Percentiles rank a stretch among this genome's conserved stretches.
Conservation (phyloP, 1,140 invertebrate species). For the Drosophila biarmipes region DNA sequence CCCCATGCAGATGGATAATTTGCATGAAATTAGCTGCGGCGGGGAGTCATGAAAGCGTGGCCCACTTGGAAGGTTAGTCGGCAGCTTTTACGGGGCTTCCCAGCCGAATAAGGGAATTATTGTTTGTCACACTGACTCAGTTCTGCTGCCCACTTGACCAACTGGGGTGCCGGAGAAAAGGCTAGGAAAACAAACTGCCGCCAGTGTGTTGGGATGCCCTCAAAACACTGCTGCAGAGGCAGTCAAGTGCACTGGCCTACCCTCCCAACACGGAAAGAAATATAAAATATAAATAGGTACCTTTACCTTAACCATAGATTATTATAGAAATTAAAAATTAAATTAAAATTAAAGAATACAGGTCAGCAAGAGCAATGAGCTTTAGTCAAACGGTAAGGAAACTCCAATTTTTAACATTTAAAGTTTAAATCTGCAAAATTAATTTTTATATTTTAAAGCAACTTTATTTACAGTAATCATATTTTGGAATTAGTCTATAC, state of each 20-base stretch:
- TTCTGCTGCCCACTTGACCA: conserved; percentile 74
- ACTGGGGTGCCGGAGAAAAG: conserved; percentile 36
- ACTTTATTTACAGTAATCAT: too few relatives aligned
- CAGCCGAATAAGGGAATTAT: conserved; percentile 60
- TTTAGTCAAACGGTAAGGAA: too few relatives aligned
- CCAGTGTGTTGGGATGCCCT: conserved; percentile 52
- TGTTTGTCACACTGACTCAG: conserved; percentile 82
- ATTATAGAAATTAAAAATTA: too few relatives aligned
- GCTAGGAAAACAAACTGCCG: not conserved
- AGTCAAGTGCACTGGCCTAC: conserved; percentile 27
- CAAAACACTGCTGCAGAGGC: conserved; percentile 43
- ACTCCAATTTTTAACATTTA: too few relatives aligned
- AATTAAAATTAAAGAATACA: too few relatives aligned
- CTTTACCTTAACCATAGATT: too few relatives aligned
- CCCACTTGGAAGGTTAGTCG: conserved; percentile 40
- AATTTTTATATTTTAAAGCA: too few relatives aligned
- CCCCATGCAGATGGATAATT: conserved; percentile 50
- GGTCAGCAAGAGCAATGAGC: too few relatives aligned
- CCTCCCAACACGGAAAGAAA: conserved; percentile 4
- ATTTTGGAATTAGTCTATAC: too few relatives aligned
- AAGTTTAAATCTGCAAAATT: too few relatives aligned
- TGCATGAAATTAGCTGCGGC: conserved; percentile 68
- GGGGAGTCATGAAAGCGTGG: conserved; percentile 23
- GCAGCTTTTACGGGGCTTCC: conserved; percentile 24
- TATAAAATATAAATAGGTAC: too few relatives aligned